These are phyloP conservation scores for Tragulus kanchil DNA, from an alignment of 2,113 vertebrate species.

Conservation along the genomic window DNA sequence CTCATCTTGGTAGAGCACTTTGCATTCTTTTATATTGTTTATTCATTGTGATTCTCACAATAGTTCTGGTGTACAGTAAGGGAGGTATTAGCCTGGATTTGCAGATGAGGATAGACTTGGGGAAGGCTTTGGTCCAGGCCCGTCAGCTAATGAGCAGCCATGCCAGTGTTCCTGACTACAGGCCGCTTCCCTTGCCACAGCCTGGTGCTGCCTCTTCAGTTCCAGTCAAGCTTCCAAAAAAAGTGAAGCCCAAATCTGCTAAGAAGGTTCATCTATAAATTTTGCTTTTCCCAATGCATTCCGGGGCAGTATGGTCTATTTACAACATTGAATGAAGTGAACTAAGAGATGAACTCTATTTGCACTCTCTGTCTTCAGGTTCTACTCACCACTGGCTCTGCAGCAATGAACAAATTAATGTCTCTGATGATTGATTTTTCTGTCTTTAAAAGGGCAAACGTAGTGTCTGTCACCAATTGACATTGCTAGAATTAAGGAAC, in stretches of 20 bases:
- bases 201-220: neutral
- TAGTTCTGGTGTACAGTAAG: neutral
- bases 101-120: neutral
- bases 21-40: neutral
- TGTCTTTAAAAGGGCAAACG: neutral
- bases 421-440: neutral
- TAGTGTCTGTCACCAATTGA: neutral
- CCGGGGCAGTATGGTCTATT: neutral
- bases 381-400: neutral
- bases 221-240: neutral
- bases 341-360: neutral
- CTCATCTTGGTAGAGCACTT: neutral
- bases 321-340: neutral
- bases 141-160: neutral
- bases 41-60: neutral
- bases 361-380: neutral
- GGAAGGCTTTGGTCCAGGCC: neutral
- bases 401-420: neutral
- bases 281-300: neutral
- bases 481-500: neutral
- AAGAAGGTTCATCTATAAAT: neutral
- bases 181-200: neutral
- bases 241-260: neutral
- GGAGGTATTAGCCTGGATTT: neutral
- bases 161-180: fast-evolving